Conservation (phyloP, 2,888 invertebrate species). For the Sthenelais limicola region DNA sequence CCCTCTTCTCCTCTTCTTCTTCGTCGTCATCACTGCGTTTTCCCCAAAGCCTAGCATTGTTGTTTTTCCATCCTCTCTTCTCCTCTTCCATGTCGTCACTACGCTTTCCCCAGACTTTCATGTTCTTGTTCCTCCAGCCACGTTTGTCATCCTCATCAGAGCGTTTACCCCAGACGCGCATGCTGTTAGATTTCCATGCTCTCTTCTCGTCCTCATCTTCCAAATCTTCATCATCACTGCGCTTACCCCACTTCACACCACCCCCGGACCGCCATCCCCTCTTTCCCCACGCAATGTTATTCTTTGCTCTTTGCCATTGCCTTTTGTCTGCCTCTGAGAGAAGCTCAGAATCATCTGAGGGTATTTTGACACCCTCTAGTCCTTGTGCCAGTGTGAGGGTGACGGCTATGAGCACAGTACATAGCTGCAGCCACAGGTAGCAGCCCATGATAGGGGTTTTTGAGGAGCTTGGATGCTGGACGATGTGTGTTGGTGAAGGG, state of each 20-base stretch:
- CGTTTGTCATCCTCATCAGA: constrained; percentile 41
- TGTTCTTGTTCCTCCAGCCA: constrained; percentile 39
- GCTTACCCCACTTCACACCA: constrained; percentile 43
- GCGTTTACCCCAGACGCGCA: constrained; percentile 46
- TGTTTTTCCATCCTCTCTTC: constrained; percentile 43
- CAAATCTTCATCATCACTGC: constrained; percentile 31
- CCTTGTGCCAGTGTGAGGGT: constrained; percentile 4
- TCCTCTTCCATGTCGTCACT: constrained; percentile 24
- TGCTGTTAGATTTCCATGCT: constrained; percentile 39
- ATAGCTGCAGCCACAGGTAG: constrained; percentile 6
- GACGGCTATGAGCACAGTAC: constrained; percentile 11
- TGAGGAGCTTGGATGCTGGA: no score
- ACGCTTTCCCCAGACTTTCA: constrained; percentile 50
- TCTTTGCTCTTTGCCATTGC: constrained; percentile 34
- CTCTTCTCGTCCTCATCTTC: constrained; percentile 43
- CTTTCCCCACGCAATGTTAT: constrained; percentile 42
- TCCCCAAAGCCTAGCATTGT: constrained; percentile 43
- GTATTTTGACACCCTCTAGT: constrained; percentile 14
- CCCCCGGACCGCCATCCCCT: constrained; percentile 22
- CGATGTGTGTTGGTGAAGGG: no score
- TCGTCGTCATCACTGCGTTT: constrained; percentile 34
- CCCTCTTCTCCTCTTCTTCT: constrained; percentile 33
- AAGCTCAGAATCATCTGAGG: background rate
- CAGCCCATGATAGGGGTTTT: constrained; percentile 1
- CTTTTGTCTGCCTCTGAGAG: constrained; percentile 10